These are phyloP conservation scores for Nudaria mundana DNA, from an alignment of 2,888 invertebrate species.

Conservation along the genomic window DNA sequence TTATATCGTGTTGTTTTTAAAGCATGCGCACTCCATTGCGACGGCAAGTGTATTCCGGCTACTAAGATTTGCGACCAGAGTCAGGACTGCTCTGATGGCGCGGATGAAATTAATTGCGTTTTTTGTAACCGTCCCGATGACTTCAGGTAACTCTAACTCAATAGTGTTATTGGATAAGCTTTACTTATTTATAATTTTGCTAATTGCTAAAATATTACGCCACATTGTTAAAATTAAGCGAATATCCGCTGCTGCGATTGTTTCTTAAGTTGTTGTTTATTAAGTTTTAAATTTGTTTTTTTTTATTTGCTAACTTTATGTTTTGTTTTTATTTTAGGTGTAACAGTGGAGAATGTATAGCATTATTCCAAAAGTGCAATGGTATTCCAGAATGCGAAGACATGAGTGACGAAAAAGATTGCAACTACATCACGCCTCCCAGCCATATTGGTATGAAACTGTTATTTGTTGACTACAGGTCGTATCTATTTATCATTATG, in stretches of 20 bases:
- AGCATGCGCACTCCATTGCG: constrained; percentile 65
- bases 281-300: background rate
- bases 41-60: constrained; percentile 82
- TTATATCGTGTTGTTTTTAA: constrained; percentile 51
- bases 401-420: constrained; percentile 77
- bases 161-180: constrained; percentile 6
- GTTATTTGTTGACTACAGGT: too few species aligned
- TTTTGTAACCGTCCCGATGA: constrained; percentile 55
- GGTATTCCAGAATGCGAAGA: constrained; percentile 80
- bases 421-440: constrained; percentile 61
- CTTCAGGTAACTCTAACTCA: constrained; percentile 58
- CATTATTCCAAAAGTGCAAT: constrained; percentile 76
- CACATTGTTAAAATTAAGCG: constrained; percentile 10
- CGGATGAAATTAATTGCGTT: constrained; percentile 75
- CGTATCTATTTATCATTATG: too few species aligned
- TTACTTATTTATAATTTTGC: constrained; percentile 7
- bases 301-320: constrained; percentile 13
- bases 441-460: constrained; percentile 39
- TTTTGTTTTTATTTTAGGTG: constrained; percentile 56
- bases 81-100: constrained; percentile 81
- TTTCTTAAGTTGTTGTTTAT: background rate
- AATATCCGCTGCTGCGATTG: constrained; percentile 14
- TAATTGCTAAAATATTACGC: constrained; percentile 9
- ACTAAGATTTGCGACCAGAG: constrained; percentile 80
- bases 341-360: constrained; percentile 71